Conservation (phyloP, 2,888 invertebrate species). For the Agrotis exclamationis region DNA sequence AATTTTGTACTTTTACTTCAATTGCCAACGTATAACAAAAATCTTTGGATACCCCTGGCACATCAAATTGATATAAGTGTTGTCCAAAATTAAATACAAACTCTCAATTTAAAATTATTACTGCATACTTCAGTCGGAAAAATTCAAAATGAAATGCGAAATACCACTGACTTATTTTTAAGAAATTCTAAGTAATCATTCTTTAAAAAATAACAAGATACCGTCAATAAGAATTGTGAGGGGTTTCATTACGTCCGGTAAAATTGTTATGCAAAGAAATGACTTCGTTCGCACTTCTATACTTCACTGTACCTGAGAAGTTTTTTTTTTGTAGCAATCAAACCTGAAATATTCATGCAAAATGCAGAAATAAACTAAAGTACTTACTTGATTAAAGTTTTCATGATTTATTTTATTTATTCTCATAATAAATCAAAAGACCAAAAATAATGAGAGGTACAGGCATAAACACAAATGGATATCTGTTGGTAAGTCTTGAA, state of each 20-base stretch:
- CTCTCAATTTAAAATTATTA: slow-evolving; percentile 41
- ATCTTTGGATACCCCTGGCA: background rate
- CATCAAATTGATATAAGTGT: slow-evolving; percentile 46
- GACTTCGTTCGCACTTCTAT: slow-evolving; percentile 27
- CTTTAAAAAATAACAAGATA: slow-evolving; percentile 39
- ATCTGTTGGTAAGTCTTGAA: background rate
- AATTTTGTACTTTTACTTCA: background rate
- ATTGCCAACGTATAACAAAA: background rate
- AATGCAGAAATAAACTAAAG: background rate
- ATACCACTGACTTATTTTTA: slow-evolving; percentile 24
- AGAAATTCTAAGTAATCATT: slow-evolving; percentile 21
- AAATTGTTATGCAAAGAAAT: slow-evolving; percentile 38
- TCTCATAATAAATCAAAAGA: too few species aligned
- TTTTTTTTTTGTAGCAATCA: slow-evolving; percentile 6
- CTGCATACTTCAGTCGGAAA: slow-evolving; percentile 21
- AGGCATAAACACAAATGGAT: too few species aligned
- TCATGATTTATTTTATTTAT: background rate
- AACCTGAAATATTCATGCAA: slow-evolving; percentile 4
- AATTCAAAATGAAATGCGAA: slow-evolving; percentile 31
- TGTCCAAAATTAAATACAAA: slow-evolving; percentile 23
- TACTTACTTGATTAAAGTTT: background rate
- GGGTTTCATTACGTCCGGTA: slow-evolving; percentile 45
- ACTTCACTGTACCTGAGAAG: slow-evolving; percentile 11
- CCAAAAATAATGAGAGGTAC: too few species aligned
- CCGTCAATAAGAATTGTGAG: slow-evolving; percentile 39